Evolutionary conservation across 2,888 invertebrate species (phyloP).

Genomic region (Stenodema calcarata): DNA sequence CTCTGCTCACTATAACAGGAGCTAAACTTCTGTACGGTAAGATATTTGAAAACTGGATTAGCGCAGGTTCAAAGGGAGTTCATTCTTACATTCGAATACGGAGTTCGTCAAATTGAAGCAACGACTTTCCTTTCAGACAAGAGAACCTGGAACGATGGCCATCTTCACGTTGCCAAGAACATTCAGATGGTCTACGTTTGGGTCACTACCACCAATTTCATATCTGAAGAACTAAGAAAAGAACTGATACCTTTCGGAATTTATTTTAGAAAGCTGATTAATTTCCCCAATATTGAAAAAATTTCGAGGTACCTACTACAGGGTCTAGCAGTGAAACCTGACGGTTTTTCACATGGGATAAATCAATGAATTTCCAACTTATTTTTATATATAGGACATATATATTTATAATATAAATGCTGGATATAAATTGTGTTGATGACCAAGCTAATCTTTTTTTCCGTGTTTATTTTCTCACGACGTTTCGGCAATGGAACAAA

Average conservation of each 20-base stretch:
- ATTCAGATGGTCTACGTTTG: neutral
- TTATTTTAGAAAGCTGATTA: constrained; percentile 8
- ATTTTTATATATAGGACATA: too few relatives aligned
- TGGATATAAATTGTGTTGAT: too few relatives aligned
- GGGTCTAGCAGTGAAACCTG: too few relatives aligned
- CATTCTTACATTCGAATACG: neutral
- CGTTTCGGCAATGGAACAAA: too few relatives aligned
- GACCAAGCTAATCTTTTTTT: too few relatives aligned
- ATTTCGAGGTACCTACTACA: neutral
- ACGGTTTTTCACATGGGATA: too few relatives aligned
- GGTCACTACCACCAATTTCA: constrained; percentile 25
- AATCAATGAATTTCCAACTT: too few relatives aligned
- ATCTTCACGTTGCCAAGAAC: neutral
- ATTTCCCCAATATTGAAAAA: constrained; percentile 2
- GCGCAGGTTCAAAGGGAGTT: neutral
- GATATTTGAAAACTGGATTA: neutral
- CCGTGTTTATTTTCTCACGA: too few relatives aligned
- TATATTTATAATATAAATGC: too few relatives aligned
- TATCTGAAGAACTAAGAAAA: neutral
- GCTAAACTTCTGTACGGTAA: constrained; percentile 14
- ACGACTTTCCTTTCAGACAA: neutral
- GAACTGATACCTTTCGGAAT: constrained; percentile 34
- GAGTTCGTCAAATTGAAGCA: neutral
- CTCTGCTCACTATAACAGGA: neutral
- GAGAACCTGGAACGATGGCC: neutral